These are phyloP conservation scores for Timema cristinae DNA, from an alignment of 2,888 invertebrate species.

Conservation along the genomic window DNA sequence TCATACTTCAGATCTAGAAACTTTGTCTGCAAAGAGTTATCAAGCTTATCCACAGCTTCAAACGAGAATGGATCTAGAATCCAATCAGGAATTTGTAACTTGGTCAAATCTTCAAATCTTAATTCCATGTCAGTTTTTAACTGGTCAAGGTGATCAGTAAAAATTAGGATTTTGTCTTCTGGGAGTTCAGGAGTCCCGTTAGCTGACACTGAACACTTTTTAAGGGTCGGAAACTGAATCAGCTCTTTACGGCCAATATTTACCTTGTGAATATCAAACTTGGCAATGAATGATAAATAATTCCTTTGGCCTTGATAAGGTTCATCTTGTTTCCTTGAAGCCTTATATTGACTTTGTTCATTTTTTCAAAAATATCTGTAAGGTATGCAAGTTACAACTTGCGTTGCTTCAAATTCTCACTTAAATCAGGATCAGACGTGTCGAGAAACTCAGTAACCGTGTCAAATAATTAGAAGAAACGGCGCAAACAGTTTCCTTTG, in stretches of 20 bases:
- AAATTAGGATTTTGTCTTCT: slow-evolving; percentile 11
- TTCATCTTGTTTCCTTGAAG: background rate
- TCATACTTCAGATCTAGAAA: too few relatives aligned
- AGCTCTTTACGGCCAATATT: slow-evolving; percentile 10
- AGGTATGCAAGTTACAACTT: too few relatives aligned
- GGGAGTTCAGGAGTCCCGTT: slow-evolving; percentile 8
- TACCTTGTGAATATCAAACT: slow-evolving; percentile 11
- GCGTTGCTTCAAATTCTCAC: too few relatives aligned
- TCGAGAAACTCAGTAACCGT: slow-evolving; percentile 12
- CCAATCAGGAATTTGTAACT: background rate
- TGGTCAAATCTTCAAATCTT: too few relatives aligned
- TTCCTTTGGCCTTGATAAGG: background rate
- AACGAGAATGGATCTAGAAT: background rate
- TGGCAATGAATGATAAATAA: background rate
- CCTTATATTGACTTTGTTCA: too few relatives aligned
- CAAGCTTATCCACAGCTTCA: too few relatives aligned
- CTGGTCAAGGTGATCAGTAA: too few relatives aligned
- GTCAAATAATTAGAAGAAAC: slow-evolving; percentile 7
- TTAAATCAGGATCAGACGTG: too few relatives aligned
- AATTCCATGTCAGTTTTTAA: too few relatives aligned
- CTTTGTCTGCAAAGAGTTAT: too few relatives aligned
- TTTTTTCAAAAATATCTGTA: too few relatives aligned
- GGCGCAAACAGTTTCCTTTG: slow-evolving; percentile 10
- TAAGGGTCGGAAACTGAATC: slow-evolving; percentile 4
- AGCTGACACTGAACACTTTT: slow-evolving; percentile 10